Evolutionary conservation across 2,888 invertebrate genomes (phyloP).

Genomic region (Troides aeacus): DNA sequence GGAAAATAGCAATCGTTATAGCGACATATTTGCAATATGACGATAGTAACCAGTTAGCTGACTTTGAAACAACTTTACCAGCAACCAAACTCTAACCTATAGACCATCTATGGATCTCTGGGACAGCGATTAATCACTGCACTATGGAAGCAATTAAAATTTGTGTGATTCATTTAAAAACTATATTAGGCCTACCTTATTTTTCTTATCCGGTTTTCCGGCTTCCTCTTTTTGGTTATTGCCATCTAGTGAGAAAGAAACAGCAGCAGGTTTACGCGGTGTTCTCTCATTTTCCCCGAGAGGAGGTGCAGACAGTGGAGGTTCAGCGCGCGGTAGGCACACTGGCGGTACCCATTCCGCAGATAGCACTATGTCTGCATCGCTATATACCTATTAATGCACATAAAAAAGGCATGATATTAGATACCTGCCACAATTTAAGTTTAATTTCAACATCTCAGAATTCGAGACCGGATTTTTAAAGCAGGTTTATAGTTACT

Average conservation of each 20-base stretch:
- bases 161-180: background rate
- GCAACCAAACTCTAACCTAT: too few species aligned
- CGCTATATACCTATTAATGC: conserved; percentile 85
- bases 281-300: conserved; percentile 73
- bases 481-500: too few species aligned
- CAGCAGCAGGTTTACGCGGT: conserved; percentile 67
- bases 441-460: too few species aligned
- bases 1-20: too few species aligned
- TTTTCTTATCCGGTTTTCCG: conserved; percentile 83
- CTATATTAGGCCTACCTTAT: conserved; percentile 80
- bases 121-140: too few species aligned
- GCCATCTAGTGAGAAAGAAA: conserved; percentile 75
- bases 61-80: too few species aligned
- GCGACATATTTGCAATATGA: too few species aligned
- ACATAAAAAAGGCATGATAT: background rate
- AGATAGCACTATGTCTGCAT: conserved; percentile 92
- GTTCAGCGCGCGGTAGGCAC: conserved; percentile 86
- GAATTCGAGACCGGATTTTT: too few species aligned
- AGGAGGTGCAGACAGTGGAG: conserved; percentile 78
- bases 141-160: too few species aligned
- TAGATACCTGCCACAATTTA: too few species aligned
- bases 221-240: conserved; percentile 73
- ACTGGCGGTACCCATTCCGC: conserved; percentile 94
- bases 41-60: too few species aligned
- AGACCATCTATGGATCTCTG: too few species aligned